These are phyloP conservation scores for Sesia apiformis DNA, from an alignment of 2,888 invertebrate genomes.

Conservation along the genomic window DNA sequence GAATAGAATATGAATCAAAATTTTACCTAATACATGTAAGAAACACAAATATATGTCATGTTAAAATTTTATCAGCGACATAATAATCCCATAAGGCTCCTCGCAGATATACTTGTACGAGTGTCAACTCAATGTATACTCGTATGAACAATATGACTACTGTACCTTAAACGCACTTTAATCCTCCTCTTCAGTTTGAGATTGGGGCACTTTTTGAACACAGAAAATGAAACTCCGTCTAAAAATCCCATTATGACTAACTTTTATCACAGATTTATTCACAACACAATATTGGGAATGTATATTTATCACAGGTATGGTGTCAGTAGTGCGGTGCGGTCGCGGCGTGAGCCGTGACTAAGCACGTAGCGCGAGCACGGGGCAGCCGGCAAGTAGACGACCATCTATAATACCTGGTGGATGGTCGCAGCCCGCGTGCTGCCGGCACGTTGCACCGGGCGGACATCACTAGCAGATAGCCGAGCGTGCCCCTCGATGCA, in stretches of 20 bases:
- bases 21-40: no score
- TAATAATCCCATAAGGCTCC: no score
- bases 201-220: conserved; percentile 62
- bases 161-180: conserved; percentile 34
- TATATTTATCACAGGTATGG: conserved; percentile 27
- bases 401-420: background rate
- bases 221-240: conserved; percentile 45
- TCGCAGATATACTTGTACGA: no score
- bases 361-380: conserved; percentile 34
- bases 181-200: conserved; percentile 40
- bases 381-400: background rate
- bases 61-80: no score
- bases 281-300: conserved; percentile 3
- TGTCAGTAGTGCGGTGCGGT: conserved; percentile 22
- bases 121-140: no score
- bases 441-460: background rate
- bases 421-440: background rate
- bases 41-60: no score
- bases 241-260: conserved; percentile 21
- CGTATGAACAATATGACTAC: no score
- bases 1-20: no score
- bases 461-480: background rate
- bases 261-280: conserved; percentile 12
- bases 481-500: conserved; percentile 18
- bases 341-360: conserved; percentile 46